phyloP scores from a whole-genome alignment of 2,888 invertebrate species.

The Hydriomena furcata region DNA sequence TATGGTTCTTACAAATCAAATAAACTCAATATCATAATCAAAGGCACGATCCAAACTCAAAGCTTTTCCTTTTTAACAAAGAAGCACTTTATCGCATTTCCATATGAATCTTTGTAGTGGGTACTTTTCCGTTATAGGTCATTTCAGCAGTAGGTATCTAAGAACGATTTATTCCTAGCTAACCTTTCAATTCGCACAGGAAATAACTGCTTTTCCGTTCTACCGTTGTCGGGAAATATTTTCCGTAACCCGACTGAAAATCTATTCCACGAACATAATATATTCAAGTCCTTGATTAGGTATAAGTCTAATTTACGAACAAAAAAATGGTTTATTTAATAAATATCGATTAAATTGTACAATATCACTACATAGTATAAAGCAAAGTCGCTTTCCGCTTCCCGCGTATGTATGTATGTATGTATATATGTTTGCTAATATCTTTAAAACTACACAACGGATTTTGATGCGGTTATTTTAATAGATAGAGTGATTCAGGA shows the following conservation, averaged over 20 bases:
- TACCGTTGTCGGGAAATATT: constrained; percentile 5
- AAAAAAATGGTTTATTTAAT: constrained; percentile 1
- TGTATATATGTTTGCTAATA: too few species aligned
- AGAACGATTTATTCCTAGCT: constrained; percentile 12
- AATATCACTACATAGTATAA: too few species aligned
- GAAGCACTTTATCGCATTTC: constrained; percentile 1
- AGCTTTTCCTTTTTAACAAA: neutral
- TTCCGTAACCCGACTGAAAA: neutral
- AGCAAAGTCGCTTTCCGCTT: too few species aligned
- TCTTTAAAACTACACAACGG: too few species aligned
- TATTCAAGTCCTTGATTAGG: neutral
- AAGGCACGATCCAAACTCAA: too few species aligned
- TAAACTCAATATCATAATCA: too few species aligned
- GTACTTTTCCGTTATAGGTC: neutral
- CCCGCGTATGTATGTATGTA: too few species aligned
- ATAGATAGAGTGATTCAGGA: too few species aligned
- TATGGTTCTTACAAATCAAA: too few species aligned
- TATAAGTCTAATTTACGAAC: neutral
- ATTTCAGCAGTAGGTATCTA: constrained; percentile 1
- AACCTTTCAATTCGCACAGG: constrained; percentile 19
- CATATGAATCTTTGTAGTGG: constrained; percentile 6
- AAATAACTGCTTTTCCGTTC: constrained; percentile 10
- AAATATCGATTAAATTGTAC: too few species aligned
- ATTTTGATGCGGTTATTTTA: too few species aligned
- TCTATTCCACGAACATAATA: neutral